Percentiles rank a stretch among this genome's conserved stretches.
These are phyloP conservation scores for Zaprionus davidi DNA, from an alignment of 1,140 invertebrate species.

Conservation along the genomic window DNA sequence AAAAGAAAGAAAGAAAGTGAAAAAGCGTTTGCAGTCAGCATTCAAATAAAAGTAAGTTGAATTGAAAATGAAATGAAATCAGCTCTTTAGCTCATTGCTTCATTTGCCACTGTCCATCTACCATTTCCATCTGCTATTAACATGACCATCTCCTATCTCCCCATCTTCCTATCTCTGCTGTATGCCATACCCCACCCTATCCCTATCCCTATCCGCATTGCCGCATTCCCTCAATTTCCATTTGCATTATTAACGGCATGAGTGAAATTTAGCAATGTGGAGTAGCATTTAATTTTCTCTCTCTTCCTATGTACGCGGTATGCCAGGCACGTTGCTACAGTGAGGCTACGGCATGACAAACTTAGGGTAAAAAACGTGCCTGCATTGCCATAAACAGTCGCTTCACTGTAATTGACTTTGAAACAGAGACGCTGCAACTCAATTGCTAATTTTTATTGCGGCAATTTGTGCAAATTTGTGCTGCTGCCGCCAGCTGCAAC, in stretches of 20 bases:
- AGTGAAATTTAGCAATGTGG: constrained; percentile 60
- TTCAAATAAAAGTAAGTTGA: constrained; percentile 76
- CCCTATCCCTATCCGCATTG: constrained; percentile 4
- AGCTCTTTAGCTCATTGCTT: constrained; percentile 63
- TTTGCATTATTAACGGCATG: constrained; percentile 71
- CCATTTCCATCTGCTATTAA: background rate
- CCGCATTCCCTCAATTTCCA: constrained; percentile 31
- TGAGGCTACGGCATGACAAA: background rate
- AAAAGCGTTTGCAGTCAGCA: constrained; percentile 25
- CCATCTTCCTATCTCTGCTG: background rate
- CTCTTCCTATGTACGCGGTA: constrained; percentile 22
- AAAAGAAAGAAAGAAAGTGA: constrained; percentile 8
- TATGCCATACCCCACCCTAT: too few species aligned
- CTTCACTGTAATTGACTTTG: constrained; percentile 43
- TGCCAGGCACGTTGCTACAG: constrained; percentile 6
- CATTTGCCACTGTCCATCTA: constrained; percentile 26
- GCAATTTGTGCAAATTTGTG: constrained; percentile 37
- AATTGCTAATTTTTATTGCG: constrained; percentile 50
- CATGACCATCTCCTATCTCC: background rate
- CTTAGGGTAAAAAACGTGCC: background rate
- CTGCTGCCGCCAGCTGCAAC: constrained; percentile 7
- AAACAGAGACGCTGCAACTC: constrained; percentile 36
- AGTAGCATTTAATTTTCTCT: constrained; percentile 43
- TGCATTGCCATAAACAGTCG: background rate
- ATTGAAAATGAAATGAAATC: constrained; percentile 80